A percentile compares a stretch with the other conserved stretches of the same genome.
These are phyloP conservation scores for Lasioglossum malachurum DNA, from an alignment of 2,888 invertebrate species.

Conservation along the genomic window DNA sequence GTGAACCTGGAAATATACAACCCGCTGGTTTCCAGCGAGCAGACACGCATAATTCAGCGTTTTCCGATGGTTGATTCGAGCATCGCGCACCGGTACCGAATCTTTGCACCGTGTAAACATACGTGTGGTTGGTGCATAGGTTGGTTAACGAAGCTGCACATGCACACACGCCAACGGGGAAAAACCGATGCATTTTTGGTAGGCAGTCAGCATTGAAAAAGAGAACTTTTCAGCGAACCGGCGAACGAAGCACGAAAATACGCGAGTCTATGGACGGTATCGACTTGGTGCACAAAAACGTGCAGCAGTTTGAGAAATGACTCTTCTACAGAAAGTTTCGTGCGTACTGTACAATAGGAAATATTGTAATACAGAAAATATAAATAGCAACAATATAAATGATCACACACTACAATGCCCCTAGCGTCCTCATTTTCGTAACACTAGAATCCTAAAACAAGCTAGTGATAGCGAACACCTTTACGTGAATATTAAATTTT, in stretches of 20 bases:
- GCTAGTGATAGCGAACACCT: not conserved
- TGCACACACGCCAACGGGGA: not conserved
- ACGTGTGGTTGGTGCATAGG: not conserved
- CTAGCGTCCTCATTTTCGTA: too few species aligned
- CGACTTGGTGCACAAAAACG: not conserved
- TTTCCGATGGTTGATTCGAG: constrained; percentile 8
- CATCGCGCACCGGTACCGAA: not conserved
- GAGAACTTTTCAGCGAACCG: not conserved
- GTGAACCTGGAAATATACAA: constrained; percentile 11
- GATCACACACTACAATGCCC: too few species aligned
- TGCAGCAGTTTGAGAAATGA: not conserved
- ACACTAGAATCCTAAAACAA: not conserved
- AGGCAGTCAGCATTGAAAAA: not conserved
- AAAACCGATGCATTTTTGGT: not conserved
- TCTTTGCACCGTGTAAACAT: constrained; percentile 18
- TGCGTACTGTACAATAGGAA: not conserved
- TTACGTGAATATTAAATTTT: not conserved
- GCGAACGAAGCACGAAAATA: not conserved
- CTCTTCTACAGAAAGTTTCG: not conserved
- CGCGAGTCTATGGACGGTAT: not conserved
- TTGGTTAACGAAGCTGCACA: constrained; percentile 14
- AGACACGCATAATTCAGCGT: not conserved
- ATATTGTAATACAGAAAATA: not conserved
- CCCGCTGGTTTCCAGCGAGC: not conserved
- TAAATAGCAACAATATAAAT: not conserved